Evolutionary conservation across 2,888 invertebrate species (phyloP), one percentile per base, ranked within the genome.

Genomic region (Amiota communis): DNA sequence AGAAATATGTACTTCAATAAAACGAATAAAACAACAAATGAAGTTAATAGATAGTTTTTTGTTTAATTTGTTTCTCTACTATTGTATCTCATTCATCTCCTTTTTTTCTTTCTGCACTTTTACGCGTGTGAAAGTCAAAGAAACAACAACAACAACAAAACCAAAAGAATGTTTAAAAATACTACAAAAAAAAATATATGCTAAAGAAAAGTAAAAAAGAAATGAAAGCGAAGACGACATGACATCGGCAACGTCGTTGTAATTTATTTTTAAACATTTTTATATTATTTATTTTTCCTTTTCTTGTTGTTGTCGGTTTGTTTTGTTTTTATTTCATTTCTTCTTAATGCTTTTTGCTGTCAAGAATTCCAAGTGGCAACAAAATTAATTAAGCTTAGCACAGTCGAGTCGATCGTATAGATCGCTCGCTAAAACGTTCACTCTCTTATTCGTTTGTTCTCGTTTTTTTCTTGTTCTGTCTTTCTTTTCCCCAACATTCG

Each of bases 151-250:
- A 64, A 70, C 65, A 78, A 78, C 81, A 79, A 76, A 80, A 23
- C 23, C 23, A 23, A 81, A 77, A 70, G 59, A 59, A 15, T 49
- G 17, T 23, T 47, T 46, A 61, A 70, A 73, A 69, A 72, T 12
- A 72, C 53, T 36, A 48, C 3, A 57, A 48, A 59, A 48, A 13
- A 61, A 70, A 51, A 48, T 0, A 49, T 13, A 72, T 57, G 51
- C 71, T 70, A 71, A 75, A 73, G 72, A 77, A 73, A 77, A 76
- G 72, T 73, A 79, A 76, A 36, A 36, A 82, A 80, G 75, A 81
- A 76, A 77, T 77, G 76, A 83, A 86, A 83, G 81, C 80, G 81
- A 85, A 82, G 80, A 78, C 80, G 36, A 36, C 36, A 36, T 36
- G 36, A 36, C 36, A 36, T 36, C 36, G 36, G n/a, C n/a, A n/a